Conservation (phyloP, 2,113 vertebrate species). For the Rhineura floridana region DNA sequence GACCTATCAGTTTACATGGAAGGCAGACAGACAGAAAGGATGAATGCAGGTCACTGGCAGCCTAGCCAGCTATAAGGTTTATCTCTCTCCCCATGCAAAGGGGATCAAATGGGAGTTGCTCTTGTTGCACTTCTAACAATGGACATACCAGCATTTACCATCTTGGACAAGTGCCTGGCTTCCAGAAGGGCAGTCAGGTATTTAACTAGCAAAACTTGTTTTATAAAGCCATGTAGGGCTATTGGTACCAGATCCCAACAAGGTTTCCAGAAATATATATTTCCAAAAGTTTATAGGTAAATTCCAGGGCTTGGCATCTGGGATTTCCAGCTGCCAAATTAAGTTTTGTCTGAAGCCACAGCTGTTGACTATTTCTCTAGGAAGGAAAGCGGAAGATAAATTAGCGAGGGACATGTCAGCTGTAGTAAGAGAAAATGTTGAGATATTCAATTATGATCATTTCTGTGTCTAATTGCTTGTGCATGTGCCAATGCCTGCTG, state of each 20-base stretch:
- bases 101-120: too few relatives aligned
- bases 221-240: neutral
- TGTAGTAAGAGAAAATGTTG: conserved; percentile 1
- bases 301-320: neutral
- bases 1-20: too few relatives aligned
- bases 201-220: conserved; percentile 1
- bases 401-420: conserved; percentile 10
- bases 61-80: too few relatives aligned
- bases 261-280: neutral
- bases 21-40: too few relatives aligned
- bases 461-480: conserved; percentile 13
- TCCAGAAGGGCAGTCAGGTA: conserved; percentile 4
- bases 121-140: too few relatives aligned
- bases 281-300: neutral
- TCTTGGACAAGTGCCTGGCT: conserved; percentile 16
- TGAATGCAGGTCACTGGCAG: too few relatives aligned
- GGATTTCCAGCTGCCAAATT: neutral
- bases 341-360: neutral
- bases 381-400: conserved; percentile 17
- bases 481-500: neutral
- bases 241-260: neutral
- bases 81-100: too few relatives aligned
- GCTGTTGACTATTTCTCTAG: neutral
- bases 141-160: neutral
- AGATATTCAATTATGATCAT: conserved; percentile 13